These are phyloP conservation scores for Malachius bipustulatus DNA, from an alignment of 2,888 invertebrate species.

Conservation along the genomic window DNA sequence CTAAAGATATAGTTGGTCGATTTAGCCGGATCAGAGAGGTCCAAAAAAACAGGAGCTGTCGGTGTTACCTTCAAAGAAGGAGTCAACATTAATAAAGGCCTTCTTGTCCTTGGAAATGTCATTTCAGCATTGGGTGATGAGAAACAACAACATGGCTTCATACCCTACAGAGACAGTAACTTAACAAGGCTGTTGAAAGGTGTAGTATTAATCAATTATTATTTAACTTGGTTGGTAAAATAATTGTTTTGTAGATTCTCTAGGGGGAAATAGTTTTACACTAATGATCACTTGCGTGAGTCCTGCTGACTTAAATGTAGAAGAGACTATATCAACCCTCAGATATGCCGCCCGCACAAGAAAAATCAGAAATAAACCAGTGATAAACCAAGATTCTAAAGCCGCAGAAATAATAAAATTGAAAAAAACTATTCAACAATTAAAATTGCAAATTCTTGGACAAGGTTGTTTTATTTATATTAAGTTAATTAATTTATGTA, in stretches of 20 bases:
- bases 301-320: conserved; percentile 73
- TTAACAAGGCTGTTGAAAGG: no score
- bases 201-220: no score
- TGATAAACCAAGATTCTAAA: conserved; percentile 74
- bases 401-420: conserved; percentile 66
- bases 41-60: conserved; percentile 80
- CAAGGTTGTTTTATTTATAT: conserved; percentile 28
- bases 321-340: conserved; percentile 81
- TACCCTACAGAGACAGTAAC: conserved; percentile 88
- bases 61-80: no score
- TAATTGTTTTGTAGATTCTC: conserved; percentile 67
- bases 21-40: conserved; percentile 81
- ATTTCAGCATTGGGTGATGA: conserved; percentile 81
- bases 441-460: conserved; percentile 51
- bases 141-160: conserved; percentile 36
- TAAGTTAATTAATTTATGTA: no score
- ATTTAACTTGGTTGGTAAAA: no score
- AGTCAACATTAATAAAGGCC: conserved; percentile 87
- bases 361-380: conserved; percentile 64
- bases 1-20: conserved; percentile 88
- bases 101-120: conserved; percentile 86
- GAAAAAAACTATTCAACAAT: conserved; percentile 59
- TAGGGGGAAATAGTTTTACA: conserved; percentile 89
- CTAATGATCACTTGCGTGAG: no score
- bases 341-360: conserved; percentile 61